Evolutionary conservation across 92 coral and sea anemone genomes (phyloP), one percentile per base, ranked within the genome.

Genomic region (Epizoanthus ramosus): DNA sequence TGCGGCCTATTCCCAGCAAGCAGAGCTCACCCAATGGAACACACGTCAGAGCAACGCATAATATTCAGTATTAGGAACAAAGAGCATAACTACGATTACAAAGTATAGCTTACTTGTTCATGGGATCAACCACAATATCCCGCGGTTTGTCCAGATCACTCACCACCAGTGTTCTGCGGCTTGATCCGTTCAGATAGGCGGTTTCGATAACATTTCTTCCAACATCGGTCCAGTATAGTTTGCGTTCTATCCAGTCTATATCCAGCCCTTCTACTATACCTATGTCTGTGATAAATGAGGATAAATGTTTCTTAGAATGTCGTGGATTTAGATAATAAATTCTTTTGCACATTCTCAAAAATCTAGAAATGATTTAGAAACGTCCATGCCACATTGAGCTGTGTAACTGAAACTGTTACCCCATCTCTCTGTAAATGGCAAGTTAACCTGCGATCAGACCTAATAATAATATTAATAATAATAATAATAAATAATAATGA

Each of bases 171-270:
- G 17, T 25, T 22, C 71, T 39, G 31, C 81, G 81, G 3, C 65
- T 60, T 22, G 69, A 61, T 13, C 81, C 81, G 25, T 76, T 76
- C 41, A 60, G 22, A 68, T 76, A 37, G 45, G 65, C 70, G 8
- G 70, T 37, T 19, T 76, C 81, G 37, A 76, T 60, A 6, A 57
- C 13, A 12, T 39, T 76, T 41, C 81, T 37, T 21, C 37, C 69
- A 3, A 39, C 58, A 10, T 76, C 81, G 2, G 81, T 76, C 81
- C 81, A 76, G 57, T 76, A 76, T 16, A 76, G 70, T 22, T 76
- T 76, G 57, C 39, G 33, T 76, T 76, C 58, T 19, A 60, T 22
- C 71, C 69, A 76, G 57, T 76, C 81, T 54, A 76, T 19, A 9
- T 64, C 53, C 10, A 76, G n/a, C 18, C 81, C 81, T 59, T 76